Conservation (phyloP, 2,888 invertebrate genomes). For the Philereme vetulata region DNA sequence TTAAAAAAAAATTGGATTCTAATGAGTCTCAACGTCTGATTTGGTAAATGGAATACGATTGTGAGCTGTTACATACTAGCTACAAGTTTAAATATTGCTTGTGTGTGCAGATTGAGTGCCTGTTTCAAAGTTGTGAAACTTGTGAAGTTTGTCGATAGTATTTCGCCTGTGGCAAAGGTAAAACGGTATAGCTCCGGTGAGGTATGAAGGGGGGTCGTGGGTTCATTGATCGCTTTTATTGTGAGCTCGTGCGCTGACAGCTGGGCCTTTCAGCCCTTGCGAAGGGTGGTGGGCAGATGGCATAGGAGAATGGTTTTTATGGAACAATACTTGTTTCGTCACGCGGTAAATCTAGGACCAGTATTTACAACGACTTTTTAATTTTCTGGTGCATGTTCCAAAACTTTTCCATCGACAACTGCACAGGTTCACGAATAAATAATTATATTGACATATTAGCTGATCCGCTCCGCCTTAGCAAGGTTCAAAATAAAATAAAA, state of each 20-base stretch:
- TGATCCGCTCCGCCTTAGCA: too few species aligned
- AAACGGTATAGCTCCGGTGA: conserved; percentile 47
- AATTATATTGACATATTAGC: too few species aligned
- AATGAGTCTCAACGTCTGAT: too few species aligned
- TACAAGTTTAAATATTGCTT: conserved; percentile 1
- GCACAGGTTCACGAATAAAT: too few species aligned
- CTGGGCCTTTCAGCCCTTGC: conserved; percentile 63
- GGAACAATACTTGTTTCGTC: conserved; percentile 44
- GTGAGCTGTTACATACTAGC: background rate
- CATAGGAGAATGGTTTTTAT: conserved; percentile 48
- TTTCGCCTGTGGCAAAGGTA: conserved; percentile 10
- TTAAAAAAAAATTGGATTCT: too few species aligned
- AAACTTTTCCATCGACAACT: too few species aligned
- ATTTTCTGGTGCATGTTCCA: background rate
- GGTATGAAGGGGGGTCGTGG: conserved; percentile 62
- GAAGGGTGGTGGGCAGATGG: conserved; percentile 69
- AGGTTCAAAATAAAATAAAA: too few species aligned
- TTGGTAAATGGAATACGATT: background rate
- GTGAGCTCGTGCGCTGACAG: conserved; percentile 79
- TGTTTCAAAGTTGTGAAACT: too few species aligned
- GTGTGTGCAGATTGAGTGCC: background rate
- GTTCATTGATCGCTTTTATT: conserved; percentile 79
- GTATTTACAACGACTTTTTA: conserved; percentile 24
- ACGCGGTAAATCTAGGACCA: conserved; percentile 33
- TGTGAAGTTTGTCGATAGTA: too few species aligned